Base-by-base conservation (phyloP, 2,888 invertebrate genomes). In the Drosophila pegasa region DNA sequence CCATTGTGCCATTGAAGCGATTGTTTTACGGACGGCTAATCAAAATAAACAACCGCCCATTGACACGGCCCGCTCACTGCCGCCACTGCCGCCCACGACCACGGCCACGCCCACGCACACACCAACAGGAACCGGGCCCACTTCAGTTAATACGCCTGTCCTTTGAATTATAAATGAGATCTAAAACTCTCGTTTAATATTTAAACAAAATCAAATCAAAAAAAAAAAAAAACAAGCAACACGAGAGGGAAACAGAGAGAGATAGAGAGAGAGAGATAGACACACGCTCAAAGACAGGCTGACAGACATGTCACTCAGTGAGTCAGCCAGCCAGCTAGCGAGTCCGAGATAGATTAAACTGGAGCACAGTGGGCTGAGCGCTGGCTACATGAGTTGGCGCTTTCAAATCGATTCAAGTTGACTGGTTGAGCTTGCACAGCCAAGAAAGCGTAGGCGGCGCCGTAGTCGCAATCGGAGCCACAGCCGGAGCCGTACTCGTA, bases 121-220 rank as follows among this genome's bases (percentile, higher is more conserved):
- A 22, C 40, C 56, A 25, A 50, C 6, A 50, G 22, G 20, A 33
- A 48, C 31, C 14, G 25, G 50, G 3, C 22, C 45, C 22, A 35
- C 50, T 35, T 31, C 9, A 48, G 31, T 31, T 31, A 48, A 12
- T 10, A 8, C 52, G 47, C 20, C 71, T 62, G 66, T 51, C 68
- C 62, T 66, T 65, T 85, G 86, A 71, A 87, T 87, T 83, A 85
- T 83, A 83, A 78, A 85, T 87, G 67, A 85, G 79, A 80, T 65
- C 87, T 85, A 87, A 87, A 87, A 83, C 75, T 85, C 83, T 77
- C 74, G 83, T 87, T 85, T 77, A 85, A 85, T 85, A 85, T 85
- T 85, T 87, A 87, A 87, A 87, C 86, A 85, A 85, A 85, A 85
- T 87, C 83, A 85, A 87, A 87, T 87, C 63, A 85, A 66, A 71